These are phyloP conservation scores for Lota lota DNA, from an alignment of 2,113 vertebrate species.

Conservation along the genomic window DNA sequence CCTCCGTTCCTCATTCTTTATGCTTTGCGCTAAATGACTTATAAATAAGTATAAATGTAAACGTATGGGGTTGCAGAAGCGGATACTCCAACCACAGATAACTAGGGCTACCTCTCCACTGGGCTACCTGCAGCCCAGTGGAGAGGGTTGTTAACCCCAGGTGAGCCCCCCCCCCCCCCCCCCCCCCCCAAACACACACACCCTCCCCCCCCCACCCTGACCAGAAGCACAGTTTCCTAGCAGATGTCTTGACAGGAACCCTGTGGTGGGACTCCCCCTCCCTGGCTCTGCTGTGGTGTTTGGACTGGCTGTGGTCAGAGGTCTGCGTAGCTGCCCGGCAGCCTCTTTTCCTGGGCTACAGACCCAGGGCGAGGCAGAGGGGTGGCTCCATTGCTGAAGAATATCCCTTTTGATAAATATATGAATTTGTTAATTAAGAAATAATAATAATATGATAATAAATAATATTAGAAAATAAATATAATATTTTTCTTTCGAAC, in stretches of 20 bases:
- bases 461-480: too few relatives aligned
- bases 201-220: not conserved
- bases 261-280: not conserved
- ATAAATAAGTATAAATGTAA: not conserved
- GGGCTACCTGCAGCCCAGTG: constrained; percentile 6
- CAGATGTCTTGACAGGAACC: constrained; percentile 1
- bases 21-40: not conserved
- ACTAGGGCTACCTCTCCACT: not conserved
- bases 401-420: too few relatives aligned
- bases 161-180: not conserved
- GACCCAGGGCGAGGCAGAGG: not conserved
- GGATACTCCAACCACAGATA: not conserved
- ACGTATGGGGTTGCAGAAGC: not conserved
- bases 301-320: not conserved
- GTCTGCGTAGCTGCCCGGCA: not conserved
- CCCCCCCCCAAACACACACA: not conserved
- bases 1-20: not conserved
- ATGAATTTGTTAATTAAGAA: too few relatives aligned
- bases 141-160: not conserved
- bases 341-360: not conserved
- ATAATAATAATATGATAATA: too few relatives aligned
- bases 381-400: too few relatives aligned
- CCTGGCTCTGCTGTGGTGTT: not conserved
- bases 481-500: too few relatives aligned
- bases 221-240: not conserved